Conservation (phyloP, 2,113 vertebrate species). For the Cercocebus atys region DNA sequence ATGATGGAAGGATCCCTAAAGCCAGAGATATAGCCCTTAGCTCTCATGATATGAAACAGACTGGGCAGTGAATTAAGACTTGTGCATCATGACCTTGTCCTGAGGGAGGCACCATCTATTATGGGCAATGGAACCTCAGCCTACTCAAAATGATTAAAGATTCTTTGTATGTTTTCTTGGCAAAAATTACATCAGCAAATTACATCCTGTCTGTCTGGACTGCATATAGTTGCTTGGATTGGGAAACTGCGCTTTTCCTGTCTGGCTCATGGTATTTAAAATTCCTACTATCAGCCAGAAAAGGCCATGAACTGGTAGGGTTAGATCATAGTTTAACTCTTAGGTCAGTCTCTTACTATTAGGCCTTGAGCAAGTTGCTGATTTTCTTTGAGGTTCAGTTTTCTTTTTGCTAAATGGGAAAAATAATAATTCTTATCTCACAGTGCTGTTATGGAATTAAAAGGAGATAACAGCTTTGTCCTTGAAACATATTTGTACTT, state of each 20-base stretch:
- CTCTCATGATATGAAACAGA: slow-evolving; percentile 8
- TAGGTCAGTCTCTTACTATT: background rate
- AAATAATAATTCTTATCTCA: background rate
- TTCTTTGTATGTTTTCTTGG: slow-evolving; percentile 67
- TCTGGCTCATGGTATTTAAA: slow-evolving; percentile 50
- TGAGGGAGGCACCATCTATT: slow-evolving; percentile 11
- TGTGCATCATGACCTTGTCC: slow-evolving; percentile 39
- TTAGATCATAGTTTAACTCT: slow-evolving; percentile 37
- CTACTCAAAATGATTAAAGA: slow-evolving; percentile 58
- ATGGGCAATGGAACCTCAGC: slow-evolving; percentile 29
- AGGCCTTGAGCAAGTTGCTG: background rate
- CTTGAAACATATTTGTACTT: background rate
- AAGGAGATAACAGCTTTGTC: background rate
- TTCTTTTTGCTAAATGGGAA: background rate
- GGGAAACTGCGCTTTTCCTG: slow-evolving; percentile 47
- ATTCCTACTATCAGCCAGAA: slow-evolving; percentile 7
- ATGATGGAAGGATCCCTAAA: background rate
- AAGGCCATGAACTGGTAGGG: background rate
- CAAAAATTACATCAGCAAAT: slow-evolving; percentile 62
- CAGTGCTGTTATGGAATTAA: background rate
- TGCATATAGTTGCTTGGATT: slow-evolving; percentile 32
- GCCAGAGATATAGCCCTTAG: slow-evolving; percentile 17
- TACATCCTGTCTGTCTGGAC: slow-evolving; percentile 58
- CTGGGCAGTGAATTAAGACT: slow-evolving; percentile 39
- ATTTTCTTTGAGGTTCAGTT: slow-evolving; percentile 22